Evolutionary conservation across 2,888 invertebrate genomes (phyloP), one percentile per base, ranked within the genome.

Genomic region (Alloscopus bannaensis): DNA sequence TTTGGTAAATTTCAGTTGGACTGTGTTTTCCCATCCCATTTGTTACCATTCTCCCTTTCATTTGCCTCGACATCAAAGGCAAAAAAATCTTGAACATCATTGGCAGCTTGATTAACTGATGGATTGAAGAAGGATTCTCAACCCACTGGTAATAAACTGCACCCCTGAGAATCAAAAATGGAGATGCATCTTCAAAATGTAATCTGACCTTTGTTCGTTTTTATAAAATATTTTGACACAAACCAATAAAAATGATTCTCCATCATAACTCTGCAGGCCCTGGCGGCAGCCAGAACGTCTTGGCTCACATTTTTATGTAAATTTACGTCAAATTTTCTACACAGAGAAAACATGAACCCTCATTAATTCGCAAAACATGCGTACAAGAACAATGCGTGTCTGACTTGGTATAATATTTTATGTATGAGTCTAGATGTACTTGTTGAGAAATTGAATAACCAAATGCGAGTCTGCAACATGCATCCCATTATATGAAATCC

Each of bases 211-310:
- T n/a, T n/a, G n/a, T n/a, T n/a, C n/a, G n/a, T n/a, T n/a, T n/a
- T n/a, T n/a, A 47, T 18, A 47, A 47, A 8, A 47, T n/a, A n/a
- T 16, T 11, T 29, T 26, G 8, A 29, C 16, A 16, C 55, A 6
- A 84, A 88, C 89, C 89, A 89, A 72, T 87, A 87, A 11, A 88
- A 84, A 79, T 88, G 88, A 75, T 89, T 88, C 69, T 89, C 89
- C 1, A 87, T 82, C 80, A 89, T 84, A 62, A 88, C 87, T 66
- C 87, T 86, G 50, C 88, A 86, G 0, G 88, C 87, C 40, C 87
- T 85, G 1, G 88, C 88, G 4, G 87, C 82, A 0, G 88, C 88
- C 28, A 79, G 82, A 71, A 88, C 83, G 22, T 87, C 86, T 0
- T 81, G 68, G 3, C 86, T 85, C 0, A 88, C 83, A 45, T 87